Evolutionary conservation across 1,140 invertebrate species (phyloP), one percentile per base, ranked within the genome.

Genomic region (Harpegnathos saltator): DNA sequence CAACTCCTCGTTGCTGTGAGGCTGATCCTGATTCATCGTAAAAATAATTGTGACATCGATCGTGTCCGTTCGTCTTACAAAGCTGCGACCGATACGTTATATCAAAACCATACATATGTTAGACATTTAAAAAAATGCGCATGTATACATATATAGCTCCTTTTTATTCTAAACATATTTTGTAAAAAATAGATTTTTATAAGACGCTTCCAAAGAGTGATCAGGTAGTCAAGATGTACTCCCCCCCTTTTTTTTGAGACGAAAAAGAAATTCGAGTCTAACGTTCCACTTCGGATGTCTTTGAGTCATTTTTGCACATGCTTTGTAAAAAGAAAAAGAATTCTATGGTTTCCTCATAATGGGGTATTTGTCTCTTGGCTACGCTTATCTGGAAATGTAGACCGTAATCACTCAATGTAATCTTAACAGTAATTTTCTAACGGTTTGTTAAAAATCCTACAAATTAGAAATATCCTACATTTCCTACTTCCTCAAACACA

Each of bases 151-250:
- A n/a, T n/a, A n/a, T n/a, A n/a, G n/a, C 22, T 74, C 50, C n/a
- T 7, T 33, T 68, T 74, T 74, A 74, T 77, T 77, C 54, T 9
- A 65, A 59, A 73, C 11, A 54, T 54, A 29, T 19, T 17, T 48
- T 72, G 15, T 19, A 19, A 24, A 62, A 71, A 86, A 84, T 19
- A 56, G 29, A 77, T 68, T 68, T n/a, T n/a, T 83, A 75, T 62
- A 65, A 81, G 48, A 66, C n/a, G 12, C 33, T 52, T 11, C 3
- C 58, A 66, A 66, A 38, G 17, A 65, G 3, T 33, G 26, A 12
- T 38, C 65, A 29, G 3, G 22, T 5, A 14, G 33, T 56, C 29
- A 54, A 77, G 52, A 19, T 48, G 66, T 15, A 66, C 3, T 52
- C 65, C 33, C 11, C 54, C 17, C 33, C 38, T 54, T 54, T 77